Evolutionary conservation across 1,140 invertebrate genomes (phyloP).

Genomic region (Drosophila arizonae): DNA sequence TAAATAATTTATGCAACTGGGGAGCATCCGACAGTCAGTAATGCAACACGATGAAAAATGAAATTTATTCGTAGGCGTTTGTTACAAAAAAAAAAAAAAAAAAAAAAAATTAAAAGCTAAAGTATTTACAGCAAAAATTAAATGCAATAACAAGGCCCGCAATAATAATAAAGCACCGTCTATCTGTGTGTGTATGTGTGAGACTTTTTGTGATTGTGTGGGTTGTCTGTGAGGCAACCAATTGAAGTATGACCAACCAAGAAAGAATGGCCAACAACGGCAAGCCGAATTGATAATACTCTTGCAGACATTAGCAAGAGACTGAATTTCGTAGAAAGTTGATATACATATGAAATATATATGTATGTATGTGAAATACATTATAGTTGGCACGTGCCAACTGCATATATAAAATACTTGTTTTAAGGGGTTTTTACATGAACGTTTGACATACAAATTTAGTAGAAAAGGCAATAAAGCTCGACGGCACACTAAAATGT

Average conservation of each 20-base stretch:
- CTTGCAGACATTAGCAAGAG: no score
- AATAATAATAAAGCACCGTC: conserved; percentile 32
- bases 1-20: conserved; percentile 73
- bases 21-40: conserved; percentile 43
- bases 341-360: no score
- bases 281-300: conserved; percentile 19
- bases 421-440: no score
- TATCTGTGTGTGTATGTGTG: conserved; percentile 26
- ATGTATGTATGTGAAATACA: no score
- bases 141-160: conserved; percentile 48
- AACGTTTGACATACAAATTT: no score
- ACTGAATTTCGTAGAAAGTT: no score
- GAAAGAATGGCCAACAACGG: not conserved
- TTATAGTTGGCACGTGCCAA: no score
- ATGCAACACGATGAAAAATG: conserved; percentile 45
- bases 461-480: no score
- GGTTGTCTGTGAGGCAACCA: conserved; percentile 58
- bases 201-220: conserved; percentile 29
- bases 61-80: conserved; percentile 61
- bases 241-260: conserved; percentile 73
- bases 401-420: no score
- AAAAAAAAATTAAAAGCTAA: conserved; percentile 46
- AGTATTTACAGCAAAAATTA: conserved; percentile 75
- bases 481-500: no score
- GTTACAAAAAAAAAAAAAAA: conserved; percentile 30